Conservation (phyloP, 2,888 invertebrate genomes). For the Isotomurus palustris region DNA sequence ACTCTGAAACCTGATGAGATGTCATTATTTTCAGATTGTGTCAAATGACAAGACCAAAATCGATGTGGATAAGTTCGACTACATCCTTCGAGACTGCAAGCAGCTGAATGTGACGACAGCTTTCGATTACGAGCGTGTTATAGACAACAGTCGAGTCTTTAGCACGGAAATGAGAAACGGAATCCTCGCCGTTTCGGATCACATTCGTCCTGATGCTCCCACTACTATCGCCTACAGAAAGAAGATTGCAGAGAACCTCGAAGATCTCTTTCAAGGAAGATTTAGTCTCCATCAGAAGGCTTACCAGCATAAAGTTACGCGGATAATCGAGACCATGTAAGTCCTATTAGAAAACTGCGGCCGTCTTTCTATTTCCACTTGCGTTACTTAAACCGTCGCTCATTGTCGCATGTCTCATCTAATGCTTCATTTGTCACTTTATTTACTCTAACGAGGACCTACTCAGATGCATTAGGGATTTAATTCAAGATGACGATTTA, state of each 20-base stretch:
- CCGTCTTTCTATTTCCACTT: too few relatives aligned
- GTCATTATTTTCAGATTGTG: slow-evolving; percentile 57
- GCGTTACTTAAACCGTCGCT: too few relatives aligned
- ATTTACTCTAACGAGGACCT: too few relatives aligned
- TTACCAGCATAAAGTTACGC: slow-evolving; percentile 54
- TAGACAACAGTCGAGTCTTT: slow-evolving; percentile 51
- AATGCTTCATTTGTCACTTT: too few relatives aligned
- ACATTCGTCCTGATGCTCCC: background rate
- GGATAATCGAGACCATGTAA: slow-evolving; percentile 54
- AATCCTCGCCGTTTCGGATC: slow-evolving; percentile 27
- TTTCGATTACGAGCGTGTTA: slow-evolving; percentile 53
- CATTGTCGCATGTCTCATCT: too few relatives aligned
- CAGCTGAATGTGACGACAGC: slow-evolving; percentile 52
- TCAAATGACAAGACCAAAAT: slow-evolving; percentile 58
- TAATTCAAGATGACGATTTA: too few relatives aligned
- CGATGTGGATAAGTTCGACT: slow-evolving; percentile 67
- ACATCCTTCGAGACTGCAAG: slow-evolving; percentile 59
- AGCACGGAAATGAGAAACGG: slow-evolving; percentile 34
- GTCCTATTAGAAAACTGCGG: too few relatives aligned
- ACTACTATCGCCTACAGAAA: slow-evolving; percentile 53
- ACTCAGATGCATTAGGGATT: too few relatives aligned
- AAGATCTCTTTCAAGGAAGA: slow-evolving; percentile 54
- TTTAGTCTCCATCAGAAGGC: slow-evolving; percentile 53
- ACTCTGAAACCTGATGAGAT: background rate
- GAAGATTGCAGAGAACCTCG: slow-evolving; percentile 52